phyloP scores from a whole-genome alignment of 2,113 vertebrate genomes.

The Dolichotis patagonum region DNA sequence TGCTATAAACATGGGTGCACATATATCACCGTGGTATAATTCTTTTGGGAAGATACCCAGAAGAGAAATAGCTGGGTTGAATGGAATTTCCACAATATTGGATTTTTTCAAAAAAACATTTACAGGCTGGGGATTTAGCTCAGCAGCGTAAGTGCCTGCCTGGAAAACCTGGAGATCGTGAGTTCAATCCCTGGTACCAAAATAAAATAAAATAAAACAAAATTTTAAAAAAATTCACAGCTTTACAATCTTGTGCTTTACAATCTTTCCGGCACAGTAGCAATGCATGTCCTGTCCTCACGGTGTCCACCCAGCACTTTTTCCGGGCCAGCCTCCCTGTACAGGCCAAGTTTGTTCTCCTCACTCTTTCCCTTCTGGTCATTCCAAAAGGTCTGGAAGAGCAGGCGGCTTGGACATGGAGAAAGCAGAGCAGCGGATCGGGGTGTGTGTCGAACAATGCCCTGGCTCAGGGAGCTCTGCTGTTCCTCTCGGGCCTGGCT shows the following conservation, averaged over 20 bases:
- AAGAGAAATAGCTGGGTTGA: no score
- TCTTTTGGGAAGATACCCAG: no score
- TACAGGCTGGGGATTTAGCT: no score
- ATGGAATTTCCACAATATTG: no score
- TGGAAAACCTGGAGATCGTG: no score
- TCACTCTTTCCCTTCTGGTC: neutral
- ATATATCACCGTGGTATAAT: no score
- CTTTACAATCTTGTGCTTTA: neutral
- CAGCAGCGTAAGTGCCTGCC: no score
- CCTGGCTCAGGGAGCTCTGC: neutral
- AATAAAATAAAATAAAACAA: no score
- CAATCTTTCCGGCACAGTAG: neutral
- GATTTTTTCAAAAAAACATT: no score
- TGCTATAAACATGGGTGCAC: no score
- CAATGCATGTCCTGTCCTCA: neutral
- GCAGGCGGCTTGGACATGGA: neutral
- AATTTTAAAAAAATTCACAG: no score
- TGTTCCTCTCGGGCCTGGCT: conserved; percentile 30
- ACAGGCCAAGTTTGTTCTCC: neutral
- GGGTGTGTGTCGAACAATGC: neutral
- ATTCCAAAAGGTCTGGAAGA: neutral
- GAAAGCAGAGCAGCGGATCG: neutral
- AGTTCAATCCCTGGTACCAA: no score
- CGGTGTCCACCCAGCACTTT: neutral
- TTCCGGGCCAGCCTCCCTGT: neutral